Conservation (phyloP, 2,797 vertebrate species). For the Nyctalus aviator region DNA sequence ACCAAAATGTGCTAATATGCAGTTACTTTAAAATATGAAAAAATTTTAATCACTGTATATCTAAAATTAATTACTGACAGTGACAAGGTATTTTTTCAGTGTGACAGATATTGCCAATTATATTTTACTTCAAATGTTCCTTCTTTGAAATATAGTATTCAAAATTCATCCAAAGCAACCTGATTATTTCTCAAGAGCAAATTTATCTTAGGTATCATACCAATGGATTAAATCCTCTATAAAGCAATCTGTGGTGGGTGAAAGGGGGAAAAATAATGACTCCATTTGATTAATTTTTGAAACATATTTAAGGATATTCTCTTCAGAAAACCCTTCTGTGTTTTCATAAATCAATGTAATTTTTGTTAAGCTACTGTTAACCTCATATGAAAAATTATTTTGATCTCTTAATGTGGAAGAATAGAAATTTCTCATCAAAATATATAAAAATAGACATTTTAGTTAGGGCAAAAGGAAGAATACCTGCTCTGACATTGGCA, state of each 20-base stretch:
- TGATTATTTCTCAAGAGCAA: constrained; percentile 67
- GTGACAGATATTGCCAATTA: constrained; percentile 67
- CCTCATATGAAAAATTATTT: constrained; percentile 23
- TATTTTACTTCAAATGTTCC: constrained; percentile 49
- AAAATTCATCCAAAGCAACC: constrained; percentile 29
- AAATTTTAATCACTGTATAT: constrained; percentile 44
- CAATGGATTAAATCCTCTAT: not conserved
- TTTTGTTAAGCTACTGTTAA: constrained; percentile 43
- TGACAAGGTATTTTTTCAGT: constrained; percentile 47
- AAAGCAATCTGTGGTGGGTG: constrained; percentile 2
- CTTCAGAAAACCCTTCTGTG: constrained; percentile 1
- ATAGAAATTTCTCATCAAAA: constrained; percentile 8
- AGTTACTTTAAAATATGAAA: constrained; percentile 68
- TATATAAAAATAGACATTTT: not conserved
- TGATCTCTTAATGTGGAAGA: not conserved
- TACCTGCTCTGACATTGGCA: not conserved
- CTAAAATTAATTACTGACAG: constrained; percentile 72
- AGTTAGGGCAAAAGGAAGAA: not conserved
- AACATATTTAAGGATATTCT: constrained; percentile 2
- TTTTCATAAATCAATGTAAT: constrained; percentile 12
- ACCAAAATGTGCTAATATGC: constrained; percentile 64
- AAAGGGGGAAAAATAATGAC: not conserved
- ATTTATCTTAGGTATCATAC: constrained; percentile 30
- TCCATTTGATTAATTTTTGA: constrained; percentile 28
- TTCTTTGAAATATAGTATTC: constrained; percentile 64